These are phyloP conservation scores for Pseudopleuronectes americanus DNA, from an alignment of 2,797 vertebrate species.

Conservation along the genomic window DNA sequence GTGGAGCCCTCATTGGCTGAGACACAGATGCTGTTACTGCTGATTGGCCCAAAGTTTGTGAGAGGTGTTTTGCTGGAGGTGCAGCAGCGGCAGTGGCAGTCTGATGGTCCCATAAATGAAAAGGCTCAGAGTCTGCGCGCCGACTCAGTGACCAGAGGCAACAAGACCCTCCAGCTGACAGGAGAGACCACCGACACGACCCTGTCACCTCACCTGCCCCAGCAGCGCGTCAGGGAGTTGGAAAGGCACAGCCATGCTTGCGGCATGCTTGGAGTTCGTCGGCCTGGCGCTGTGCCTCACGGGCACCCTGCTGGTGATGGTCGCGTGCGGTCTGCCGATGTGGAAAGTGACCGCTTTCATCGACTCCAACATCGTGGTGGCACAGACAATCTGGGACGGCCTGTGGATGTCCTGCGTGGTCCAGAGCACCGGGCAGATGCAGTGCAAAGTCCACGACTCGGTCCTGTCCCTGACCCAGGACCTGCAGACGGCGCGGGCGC, in stretches of 20 bases:
- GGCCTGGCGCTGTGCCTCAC: conserved; percentile 86
- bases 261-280: conserved; percentile 87
- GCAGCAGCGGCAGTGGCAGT: background rate
- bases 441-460: conserved; percentile 92
- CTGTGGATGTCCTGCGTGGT: conserved; percentile 96
- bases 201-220: background rate
- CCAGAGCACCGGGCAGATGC: conserved; percentile 94
- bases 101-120: conserved; percentile 26
- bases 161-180: background rate
- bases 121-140: background rate
- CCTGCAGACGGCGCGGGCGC: conserved; percentile 88
- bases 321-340: conserved; percentile 91
- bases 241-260: conserved; percentile 78
- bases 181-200: background rate
- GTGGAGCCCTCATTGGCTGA: conserved; percentile 48
- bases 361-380: conserved; percentile 92
- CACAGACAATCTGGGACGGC: conserved; percentile 92
- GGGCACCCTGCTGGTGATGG: conserved; percentile 90
- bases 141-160: background rate
- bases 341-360: conserved; percentile 94
- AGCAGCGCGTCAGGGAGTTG: background rate
- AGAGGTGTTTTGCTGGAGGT: conserved; percentile 2
- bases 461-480: conserved; percentile 86
- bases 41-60: conserved; percentile 63
- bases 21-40: conserved; percentile 25